Percentiles rank a stretch among this genome's conserved stretches.
Evolutionary conservation across 92 coral and sea anemone species (phyloP).

Genomic region (Heteractis magnifica): DNA sequence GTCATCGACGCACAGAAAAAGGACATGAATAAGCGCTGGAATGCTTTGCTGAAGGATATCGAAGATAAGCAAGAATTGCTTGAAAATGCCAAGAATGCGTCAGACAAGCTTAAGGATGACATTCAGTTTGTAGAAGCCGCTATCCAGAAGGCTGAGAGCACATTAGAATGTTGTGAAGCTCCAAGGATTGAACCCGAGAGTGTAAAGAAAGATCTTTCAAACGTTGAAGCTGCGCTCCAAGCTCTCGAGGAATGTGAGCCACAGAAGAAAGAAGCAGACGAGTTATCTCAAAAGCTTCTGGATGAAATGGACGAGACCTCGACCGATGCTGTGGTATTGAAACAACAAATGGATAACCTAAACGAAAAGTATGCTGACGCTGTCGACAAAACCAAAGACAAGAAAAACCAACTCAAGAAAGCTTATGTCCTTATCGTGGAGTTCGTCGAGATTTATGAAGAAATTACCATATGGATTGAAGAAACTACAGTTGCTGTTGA

Average conservation of each 20-base stretch:
- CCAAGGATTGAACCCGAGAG: constrained; percentile 60
- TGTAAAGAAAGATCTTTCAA: constrained; percentile 66
- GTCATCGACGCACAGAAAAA: constrained; percentile 78
- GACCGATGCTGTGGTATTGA: constrained; percentile 63
- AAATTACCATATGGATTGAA: constrained; percentile 79
- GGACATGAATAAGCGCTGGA: constrained; percentile 73
- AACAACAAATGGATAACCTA: constrained; percentile 62
- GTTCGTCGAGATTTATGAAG: constrained; percentile 81
- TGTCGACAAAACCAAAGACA: constrained; percentile 61
- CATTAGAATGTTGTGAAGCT: constrained; percentile 62
- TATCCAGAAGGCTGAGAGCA: constrained; percentile 61
- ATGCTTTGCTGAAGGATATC: constrained; percentile 63
- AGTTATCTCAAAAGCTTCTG: constrained; percentile 66
- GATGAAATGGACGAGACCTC: constrained; percentile 76
- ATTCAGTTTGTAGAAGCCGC: constrained; percentile 67
- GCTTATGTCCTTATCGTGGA: constrained; percentile 63
- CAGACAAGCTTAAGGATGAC: constrained; percentile 59
- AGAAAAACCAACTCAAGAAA: constrained; percentile 66
- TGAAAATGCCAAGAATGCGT: constrained; percentile 53
- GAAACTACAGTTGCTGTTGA: constrained; percentile 68
- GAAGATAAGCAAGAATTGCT: constrained; percentile 67
- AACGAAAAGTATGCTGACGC: constrained; percentile 55
- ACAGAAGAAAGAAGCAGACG: constrained; percentile 61
- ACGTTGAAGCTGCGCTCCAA: constrained; percentile 63
- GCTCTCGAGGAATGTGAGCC: constrained; percentile 79